Percentiles rank a stretch among this genome's conserved stretches.
phyloP scores from a whole-genome alignment of 1,140 invertebrate genomes.

The Caenorhabditis latens region DNA sequence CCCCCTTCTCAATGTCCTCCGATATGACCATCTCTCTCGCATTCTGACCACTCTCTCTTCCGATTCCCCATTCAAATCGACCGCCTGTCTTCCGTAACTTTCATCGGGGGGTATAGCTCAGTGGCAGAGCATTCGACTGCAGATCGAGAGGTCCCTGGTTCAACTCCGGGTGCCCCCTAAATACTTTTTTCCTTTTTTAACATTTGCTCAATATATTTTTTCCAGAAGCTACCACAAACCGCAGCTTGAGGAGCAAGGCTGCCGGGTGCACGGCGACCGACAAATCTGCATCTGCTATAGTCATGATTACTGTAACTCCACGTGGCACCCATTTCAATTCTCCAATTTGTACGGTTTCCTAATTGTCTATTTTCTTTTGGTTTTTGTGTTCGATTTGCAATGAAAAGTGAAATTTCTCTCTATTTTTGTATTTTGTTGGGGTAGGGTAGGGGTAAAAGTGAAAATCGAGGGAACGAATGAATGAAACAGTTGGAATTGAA shows the following conservation, averaged over 20 bases:
- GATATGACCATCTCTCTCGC: not conserved
- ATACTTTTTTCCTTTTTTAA: not conserved
- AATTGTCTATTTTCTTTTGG: not conserved
- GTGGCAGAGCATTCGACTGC: constrained; percentile 81
- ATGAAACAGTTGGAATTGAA: not conserved
- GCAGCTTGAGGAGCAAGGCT: constrained; percentile 59
- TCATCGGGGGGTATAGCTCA: constrained; percentile 78
- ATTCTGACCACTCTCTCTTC: not conserved
- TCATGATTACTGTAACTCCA: constrained; percentile 55
- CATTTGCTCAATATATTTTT: not conserved
- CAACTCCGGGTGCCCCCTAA: constrained; percentile 78
- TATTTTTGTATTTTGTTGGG: not conserved
- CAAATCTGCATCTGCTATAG: constrained; percentile 60
- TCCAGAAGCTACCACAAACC: constrained; percentile 27
- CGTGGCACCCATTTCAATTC: not conserved
- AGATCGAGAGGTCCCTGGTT: constrained; percentile 80
- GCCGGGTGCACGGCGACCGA: constrained; percentile 39
- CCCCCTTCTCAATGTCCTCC: not conserved
- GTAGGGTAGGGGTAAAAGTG: not conserved
- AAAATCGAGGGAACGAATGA: constrained; percentile 12
- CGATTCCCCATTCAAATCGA: too few relatives aligned
- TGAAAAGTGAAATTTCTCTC: constrained; percentile 27
- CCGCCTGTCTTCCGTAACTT: too few relatives aligned
- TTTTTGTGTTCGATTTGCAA: constrained; percentile 17
- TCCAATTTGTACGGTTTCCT: constrained; percentile 11